Percentiles rank a stretch among this genome's conserved stretches.
Evolutionary conservation across 2,888 invertebrate genomes (phyloP).

Genomic region (Aphelenchoides bicaudatus): DNA sequence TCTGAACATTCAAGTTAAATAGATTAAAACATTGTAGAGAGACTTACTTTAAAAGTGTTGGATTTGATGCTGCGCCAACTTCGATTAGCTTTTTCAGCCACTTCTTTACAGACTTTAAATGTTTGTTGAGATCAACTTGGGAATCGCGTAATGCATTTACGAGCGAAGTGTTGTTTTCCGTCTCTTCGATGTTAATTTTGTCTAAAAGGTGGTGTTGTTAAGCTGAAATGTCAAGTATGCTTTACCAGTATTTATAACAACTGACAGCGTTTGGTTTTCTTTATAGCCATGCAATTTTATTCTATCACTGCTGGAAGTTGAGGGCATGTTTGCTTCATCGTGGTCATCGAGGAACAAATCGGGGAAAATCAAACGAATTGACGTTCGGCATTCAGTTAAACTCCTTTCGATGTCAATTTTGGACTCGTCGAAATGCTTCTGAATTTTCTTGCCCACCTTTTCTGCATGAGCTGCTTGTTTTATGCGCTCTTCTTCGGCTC

Average conservation of each 20-base stretch:
- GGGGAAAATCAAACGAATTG: conserved; percentile 33
- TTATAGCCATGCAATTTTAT: conserved; percentile 16
- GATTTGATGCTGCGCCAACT: conserved; percentile 21
- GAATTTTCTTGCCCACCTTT: conserved; percentile 27
- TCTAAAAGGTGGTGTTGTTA: not conserved
- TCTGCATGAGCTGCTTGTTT: conserved; percentile 20
- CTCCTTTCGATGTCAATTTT: conserved; percentile 29
- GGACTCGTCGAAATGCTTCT: conserved; percentile 22
- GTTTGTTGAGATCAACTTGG: conserved; percentile 22
- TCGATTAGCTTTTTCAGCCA: conserved; percentile 32
- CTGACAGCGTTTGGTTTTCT: not conserved
- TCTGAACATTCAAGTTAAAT: too few relatives aligned
- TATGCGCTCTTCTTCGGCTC: conserved; percentile 28
- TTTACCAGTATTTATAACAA: conserved; percentile 12
- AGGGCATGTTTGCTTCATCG: conserved; percentile 13
- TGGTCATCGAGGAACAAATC: conserved; percentile 20
- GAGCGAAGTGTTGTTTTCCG: conserved; percentile 29
- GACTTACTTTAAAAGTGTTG: too few relatives aligned
- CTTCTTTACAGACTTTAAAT: conserved; percentile 21
- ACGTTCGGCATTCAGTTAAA: conserved; percentile 30
- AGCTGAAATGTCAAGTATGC: not conserved
- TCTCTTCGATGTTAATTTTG: conserved; percentile 22
- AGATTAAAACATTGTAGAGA: too few relatives aligned
- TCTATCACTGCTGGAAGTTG: too few relatives aligned
- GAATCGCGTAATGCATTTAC: conserved; percentile 32